Evolutionary conservation across 2,888 invertebrate species (phyloP).

Genomic region (Linyphia triangularis): DNA sequence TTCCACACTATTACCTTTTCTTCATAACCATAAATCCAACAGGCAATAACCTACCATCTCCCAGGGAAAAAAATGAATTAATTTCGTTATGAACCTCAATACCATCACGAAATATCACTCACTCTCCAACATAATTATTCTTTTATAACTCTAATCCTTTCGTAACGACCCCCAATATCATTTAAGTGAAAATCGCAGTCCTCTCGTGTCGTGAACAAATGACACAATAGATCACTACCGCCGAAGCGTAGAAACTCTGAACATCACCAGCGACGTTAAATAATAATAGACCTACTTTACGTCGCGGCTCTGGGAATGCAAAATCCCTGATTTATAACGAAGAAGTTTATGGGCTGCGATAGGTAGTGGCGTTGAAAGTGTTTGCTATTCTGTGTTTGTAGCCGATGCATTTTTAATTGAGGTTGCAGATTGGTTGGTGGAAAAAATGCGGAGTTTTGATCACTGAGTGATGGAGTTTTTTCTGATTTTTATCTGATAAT

Average conservation of each 20-base stretch:
- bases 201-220: constrained; percentile 46
- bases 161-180: constrained; percentile 24
- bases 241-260: background rate
- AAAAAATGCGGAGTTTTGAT: too few relatives aligned
- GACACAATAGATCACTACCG: constrained; percentile 45
- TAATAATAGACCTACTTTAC: constrained; percentile 41
- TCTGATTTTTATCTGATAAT: too few relatives aligned
- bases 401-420: too few relatives aligned
- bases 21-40: background rate
- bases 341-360: too few relatives aligned
- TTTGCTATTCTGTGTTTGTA: too few relatives aligned
- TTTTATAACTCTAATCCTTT: constrained; percentile 40
- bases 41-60: background rate
- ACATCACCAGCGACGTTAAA: constrained; percentile 12
- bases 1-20: background rate
- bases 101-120: background rate
- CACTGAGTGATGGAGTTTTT: too few relatives aligned
- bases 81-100: constrained; percentile 3
- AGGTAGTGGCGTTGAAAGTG: too few relatives aligned
- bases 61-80: constrained; percentile 17
- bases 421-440: too few relatives aligned
- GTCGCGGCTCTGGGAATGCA: background rate
- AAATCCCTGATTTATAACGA: too few relatives aligned
- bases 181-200: constrained; percentile 53
- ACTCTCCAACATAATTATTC: constrained; percentile 30